Evolutionary conservation across 2,888 invertebrate species (phyloP).

Genomic region (Hybos culiciformis): DNA sequence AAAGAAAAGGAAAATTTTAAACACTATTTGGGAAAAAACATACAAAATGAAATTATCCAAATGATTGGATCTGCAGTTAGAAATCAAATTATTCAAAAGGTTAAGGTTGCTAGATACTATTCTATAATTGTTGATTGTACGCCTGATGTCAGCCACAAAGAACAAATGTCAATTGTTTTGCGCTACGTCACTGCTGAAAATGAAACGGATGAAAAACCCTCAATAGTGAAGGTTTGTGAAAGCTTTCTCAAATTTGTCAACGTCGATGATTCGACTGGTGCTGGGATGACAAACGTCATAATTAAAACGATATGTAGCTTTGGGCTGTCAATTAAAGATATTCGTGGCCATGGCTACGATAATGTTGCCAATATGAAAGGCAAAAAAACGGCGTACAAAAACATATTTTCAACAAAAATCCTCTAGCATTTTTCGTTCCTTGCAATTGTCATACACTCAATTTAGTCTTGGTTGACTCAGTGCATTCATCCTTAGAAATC

Average conservation of each 20-base stretch:
- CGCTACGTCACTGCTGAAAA: not conserved
- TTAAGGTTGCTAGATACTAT: not conserved
- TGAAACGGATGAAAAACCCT: not conserved
- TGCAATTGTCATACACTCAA: not conserved
- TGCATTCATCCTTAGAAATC: not conserved
- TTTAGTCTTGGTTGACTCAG: not conserved
- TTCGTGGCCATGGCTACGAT: not conserved
- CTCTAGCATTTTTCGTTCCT: not conserved
- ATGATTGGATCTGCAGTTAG: constrained; percentile 1
- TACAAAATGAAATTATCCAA: constrained; percentile 3
- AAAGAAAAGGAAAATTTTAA: not conserved
- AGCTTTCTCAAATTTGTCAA: not conserved
- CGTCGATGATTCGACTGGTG: not conserved
- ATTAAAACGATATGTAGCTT: not conserved
- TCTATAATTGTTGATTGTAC: not conserved
- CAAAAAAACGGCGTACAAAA: not conserved
- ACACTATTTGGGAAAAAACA: constrained; percentile 2
- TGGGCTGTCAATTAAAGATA: not conserved
- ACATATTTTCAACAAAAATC: not conserved
- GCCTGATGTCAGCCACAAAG: not conserved
- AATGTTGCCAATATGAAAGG: constrained; percentile 1
- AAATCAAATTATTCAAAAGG: not conserved
- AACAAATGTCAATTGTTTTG: not conserved
- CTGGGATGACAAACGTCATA: not conserved
- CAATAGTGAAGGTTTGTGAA: not conserved